Base-by-base conservation (phyloP, 2,797 vertebrate genomes). In the Bucorvus abyssinicus region DNA sequence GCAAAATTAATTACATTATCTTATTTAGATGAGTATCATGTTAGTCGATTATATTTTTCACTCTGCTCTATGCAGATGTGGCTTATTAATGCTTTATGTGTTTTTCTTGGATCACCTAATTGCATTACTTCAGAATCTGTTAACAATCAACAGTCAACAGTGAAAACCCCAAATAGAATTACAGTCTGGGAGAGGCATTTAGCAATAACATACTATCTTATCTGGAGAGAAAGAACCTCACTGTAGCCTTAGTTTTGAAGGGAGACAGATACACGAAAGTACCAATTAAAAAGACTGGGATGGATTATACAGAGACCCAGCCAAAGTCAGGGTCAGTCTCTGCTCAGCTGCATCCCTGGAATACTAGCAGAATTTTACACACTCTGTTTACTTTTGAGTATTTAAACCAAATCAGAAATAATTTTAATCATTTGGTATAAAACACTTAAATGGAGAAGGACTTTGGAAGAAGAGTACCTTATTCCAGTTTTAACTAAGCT, bases 111-210 rank as follows among this genome's bases (percentile, higher is more conserved):
- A 96, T 96, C 96, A 95, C 68, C 71, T 98, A 98, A 98, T 96
- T 85, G 60, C 76, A 98, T 98, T 98, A 98, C 45, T 97, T 95
- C 94, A 96, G 97, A 98, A 98, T 96, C 98, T 98, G 98, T 97
- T 97, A 98, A 98, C 97, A 97, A 98, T 98, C 98, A 98, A 93
- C 97, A 97, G 97, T 92, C 97, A 97, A 95, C 97, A 98, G 95
- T 83, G 91, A 76, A 97, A 96, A 91, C 90, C 87, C 83, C 93
- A 98, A 98, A 98, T 96, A 95, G 93, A 97, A 98, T 98, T 98
- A 97, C 89, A 93, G 90, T 89, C 91, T 96, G 92, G 81, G 83
- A 95, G 95, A 96, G 85, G 95, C 89, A 96, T 96, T 98, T 97
- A 97, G 97, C 94, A 97, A 68, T 84, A 96, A 95, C 88, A 83